These are phyloP conservation scores for Gambusia affinis DNA, from an alignment of 2,113 vertebrate genomes.

Conservation along the genomic window DNA sequence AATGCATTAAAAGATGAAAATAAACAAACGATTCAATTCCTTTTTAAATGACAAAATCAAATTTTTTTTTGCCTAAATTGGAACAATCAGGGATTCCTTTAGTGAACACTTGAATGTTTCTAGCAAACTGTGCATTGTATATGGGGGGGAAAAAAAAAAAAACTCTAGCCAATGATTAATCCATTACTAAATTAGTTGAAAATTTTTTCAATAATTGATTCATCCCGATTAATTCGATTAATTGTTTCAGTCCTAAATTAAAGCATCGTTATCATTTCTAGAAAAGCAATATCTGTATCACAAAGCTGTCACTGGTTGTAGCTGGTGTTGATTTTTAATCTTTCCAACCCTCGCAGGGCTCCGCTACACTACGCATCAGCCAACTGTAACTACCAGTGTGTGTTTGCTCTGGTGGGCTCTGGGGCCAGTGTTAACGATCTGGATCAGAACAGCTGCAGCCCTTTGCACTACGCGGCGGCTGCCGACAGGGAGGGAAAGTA, in stretches of 20 bases:
- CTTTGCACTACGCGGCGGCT: constrained; percentile 94
- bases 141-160: no score
- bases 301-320: neutral
- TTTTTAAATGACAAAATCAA: no score
- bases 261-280: neutral
- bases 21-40: no score
- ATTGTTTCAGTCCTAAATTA: neutral
- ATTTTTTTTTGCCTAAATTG: no score
- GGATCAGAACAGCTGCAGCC: constrained; percentile 93
- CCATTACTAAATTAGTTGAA: no score
- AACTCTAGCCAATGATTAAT: no score
- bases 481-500: constrained; percentile 96
- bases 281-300: neutral
- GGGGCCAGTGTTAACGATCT: constrained; percentile 95
- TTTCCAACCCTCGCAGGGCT: constrained; percentile 78
- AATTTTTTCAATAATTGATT: no score
- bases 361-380: constrained; percentile 96
- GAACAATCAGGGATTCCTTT: no score
- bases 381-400: constrained; percentile 98
- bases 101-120: no score
- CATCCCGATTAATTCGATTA: no score
- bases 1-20: no score
- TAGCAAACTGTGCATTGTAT: no score
- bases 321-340: neutral
- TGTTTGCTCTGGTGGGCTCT: constrained; percentile 97